phyloP scores from a whole-genome alignment of 2,888 invertebrate genomes.

The Agriopis marginaria region DNA sequence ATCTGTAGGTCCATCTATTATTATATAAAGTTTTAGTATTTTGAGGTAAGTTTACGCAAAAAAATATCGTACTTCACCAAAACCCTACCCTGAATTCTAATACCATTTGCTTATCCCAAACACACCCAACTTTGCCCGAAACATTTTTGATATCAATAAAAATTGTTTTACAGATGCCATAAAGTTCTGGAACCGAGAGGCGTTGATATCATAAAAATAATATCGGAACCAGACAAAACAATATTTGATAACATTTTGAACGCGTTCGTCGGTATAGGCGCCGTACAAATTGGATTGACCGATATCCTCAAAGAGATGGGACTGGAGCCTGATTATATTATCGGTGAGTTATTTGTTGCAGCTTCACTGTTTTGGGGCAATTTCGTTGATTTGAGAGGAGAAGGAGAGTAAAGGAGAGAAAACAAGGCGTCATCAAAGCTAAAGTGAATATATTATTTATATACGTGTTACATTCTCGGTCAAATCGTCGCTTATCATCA shows the following conservation, averaged over 20 bases:
- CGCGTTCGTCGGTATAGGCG: conserved; percentile 91
- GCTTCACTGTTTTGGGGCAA: conserved; percentile 18
- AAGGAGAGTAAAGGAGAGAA: neutral
- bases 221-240: conserved; percentile 87
- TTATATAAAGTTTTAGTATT: no score
- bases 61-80: neutral
- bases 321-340: conserved; percentile 90
- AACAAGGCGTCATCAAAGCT: no score
- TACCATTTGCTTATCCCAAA: neutral
- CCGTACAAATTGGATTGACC: conserved; percentile 87
- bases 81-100: neutral
- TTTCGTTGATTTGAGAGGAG: conserved; percentile 17
- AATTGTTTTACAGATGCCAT: conserved; percentile 74
- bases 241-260: conserved; percentile 89
- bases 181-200: conserved; percentile 86
- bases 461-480: no score
- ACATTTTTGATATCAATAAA: conserved; percentile 38
- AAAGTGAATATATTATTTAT: no score
- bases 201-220: conserved; percentile 87
- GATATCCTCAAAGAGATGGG: conserved; percentile 88
- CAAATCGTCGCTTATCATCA: no score
- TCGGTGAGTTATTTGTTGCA: conserved; percentile 83
- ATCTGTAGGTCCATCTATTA: no score
- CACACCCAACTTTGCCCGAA: conserved; percentile 8
- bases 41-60: neutral